Base-by-base conservation (phyloP, 2,113 vertebrate genomes). In the Dasypus novemcinctus region DNA sequence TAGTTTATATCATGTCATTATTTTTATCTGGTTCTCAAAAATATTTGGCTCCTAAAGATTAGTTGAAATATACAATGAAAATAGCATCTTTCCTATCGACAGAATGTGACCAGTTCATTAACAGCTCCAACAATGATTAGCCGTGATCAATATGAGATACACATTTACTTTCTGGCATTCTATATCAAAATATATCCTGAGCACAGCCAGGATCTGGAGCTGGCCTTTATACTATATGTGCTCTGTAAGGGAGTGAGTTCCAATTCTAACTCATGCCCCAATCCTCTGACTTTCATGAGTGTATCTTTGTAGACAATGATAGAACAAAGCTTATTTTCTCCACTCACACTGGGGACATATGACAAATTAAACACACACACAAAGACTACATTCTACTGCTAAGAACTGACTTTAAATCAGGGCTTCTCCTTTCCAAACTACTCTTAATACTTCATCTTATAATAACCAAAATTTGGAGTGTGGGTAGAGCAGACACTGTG, bases 21-120 rank as follows among this genome's bases (percentile, higher is more conserved):
- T 59, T 90, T 87, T 87, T 87, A 81, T 52, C 87, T 63, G 41
- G 59, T 66, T 87, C 72, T 88, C 79, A 81, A 83, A 86, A 79
- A 59, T 75, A 72, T n/a, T 13, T 95, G 54, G 59, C 29, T 3
- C 57, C 38, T 76, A 57, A 23, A 46, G 27, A 76, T 78, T 80
- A 74, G 57, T 2, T 57, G 66, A 54, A 23, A 18, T 15, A 52
- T 9, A 80, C 5, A 49, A 72, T 57, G 41, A 87, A 71, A 94
- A 69, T 10, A 64, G n/a, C 41, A 83, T 23, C 64, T 88, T 93
- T 63, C 4, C 2, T 57, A 27, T 18, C 7, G 25, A 64, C 3
- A 90, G 38, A 46, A 64, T 8, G 9, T n/a, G 66, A 84, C 14
- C 13, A 36, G 38, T 54, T 89, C 33, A 91, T 72, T 52, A 69